These are phyloP conservation scores for Callorhinus ursinus DNA, from an alignment of 2,113 vertebrate genomes.

Conservation along the genomic window DNA sequence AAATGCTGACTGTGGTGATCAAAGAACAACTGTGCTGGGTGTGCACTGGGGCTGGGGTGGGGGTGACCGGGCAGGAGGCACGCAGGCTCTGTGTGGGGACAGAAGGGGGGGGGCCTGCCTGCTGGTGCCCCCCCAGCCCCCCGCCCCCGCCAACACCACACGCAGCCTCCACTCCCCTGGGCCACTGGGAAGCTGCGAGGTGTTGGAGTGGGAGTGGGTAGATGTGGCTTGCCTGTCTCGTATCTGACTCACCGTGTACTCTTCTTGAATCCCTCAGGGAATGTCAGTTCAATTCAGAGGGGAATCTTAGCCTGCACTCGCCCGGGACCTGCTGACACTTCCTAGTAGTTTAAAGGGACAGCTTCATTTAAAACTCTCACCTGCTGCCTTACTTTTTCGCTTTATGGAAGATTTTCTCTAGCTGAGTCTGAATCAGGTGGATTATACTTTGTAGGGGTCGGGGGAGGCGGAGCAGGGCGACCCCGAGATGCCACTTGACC, in stretches of 20 bases:
- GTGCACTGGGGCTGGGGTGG: accelerated
- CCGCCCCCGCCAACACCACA: background rate
- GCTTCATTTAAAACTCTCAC: constrained; percentile 20
- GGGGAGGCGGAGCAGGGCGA: constrained; percentile 10
- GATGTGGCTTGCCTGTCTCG: background rate
- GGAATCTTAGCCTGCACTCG: constrained; percentile 51
- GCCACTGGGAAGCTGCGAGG: background rate
- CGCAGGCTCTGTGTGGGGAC: background rate
- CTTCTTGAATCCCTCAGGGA: constrained; percentile 53
- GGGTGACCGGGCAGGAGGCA: background rate
- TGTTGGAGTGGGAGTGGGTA: background rate
- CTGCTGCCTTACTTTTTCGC: constrained; percentile 43
- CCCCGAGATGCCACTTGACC: background rate
- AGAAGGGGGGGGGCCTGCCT: background rate
- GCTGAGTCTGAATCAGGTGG: constrained; percentile 35
- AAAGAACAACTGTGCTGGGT: background rate
- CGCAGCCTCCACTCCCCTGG: background rate
- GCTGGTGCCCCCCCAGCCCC: background rate
- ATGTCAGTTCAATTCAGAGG: constrained; percentile 59
- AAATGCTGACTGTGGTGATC: too few species aligned
- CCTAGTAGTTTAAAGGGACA: constrained; percentile 41
- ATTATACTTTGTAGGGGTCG: constrained; percentile 37
- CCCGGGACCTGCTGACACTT: constrained; percentile 40
- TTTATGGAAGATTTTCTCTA: constrained; percentile 46
- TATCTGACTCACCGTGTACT: background rate